These are phyloP conservation scores for Spodoptera littoralis DNA, from an alignment of 2,888 invertebrate genomes.

Conservation along the genomic window DNA sequence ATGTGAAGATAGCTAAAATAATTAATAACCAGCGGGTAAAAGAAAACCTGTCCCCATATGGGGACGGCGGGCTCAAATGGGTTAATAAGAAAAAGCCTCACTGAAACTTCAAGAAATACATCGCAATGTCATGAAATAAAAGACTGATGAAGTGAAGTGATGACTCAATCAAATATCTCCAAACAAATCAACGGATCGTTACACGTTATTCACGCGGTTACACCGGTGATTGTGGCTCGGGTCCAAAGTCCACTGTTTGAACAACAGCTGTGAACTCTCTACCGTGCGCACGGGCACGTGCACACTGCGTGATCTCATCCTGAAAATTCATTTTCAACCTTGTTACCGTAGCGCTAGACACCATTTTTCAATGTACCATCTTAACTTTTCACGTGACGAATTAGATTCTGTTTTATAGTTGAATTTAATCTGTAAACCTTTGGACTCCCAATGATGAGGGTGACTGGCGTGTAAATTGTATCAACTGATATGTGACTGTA, in stretches of 20 bases:
- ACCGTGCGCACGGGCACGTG: constrained; percentile 75
- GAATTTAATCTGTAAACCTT: constrained; percentile 53
- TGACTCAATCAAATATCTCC: constrained; percentile 61
- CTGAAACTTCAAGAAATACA: too few species aligned
- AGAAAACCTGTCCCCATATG: too few species aligned
- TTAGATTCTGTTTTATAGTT: constrained; percentile 46
- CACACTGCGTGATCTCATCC: constrained; percentile 73
- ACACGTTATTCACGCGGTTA: constrained; percentile 72
- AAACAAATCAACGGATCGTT: constrained; percentile 65
- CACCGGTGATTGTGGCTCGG: constrained; percentile 81
- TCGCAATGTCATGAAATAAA: constrained; percentile 18
- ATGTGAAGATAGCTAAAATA: too few species aligned
- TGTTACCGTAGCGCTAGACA: constrained; percentile 17
- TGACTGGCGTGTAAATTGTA: constrained; percentile 44
- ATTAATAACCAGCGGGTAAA: too few species aligned
- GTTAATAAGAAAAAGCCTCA: too few species aligned
- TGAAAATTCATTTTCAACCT: constrained; percentile 51
- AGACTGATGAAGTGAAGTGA: constrained; percentile 31
- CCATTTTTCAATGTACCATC: constrained; percentile 17
- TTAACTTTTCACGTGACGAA: constrained; percentile 49
- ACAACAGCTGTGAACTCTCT: constrained; percentile 82
- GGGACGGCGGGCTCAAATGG: too few species aligned
- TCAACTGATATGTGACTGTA: too few species aligned
- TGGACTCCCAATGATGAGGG: constrained; percentile 52
- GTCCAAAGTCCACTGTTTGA: constrained; percentile 83